Base-by-base conservation (phyloP, 2,888 invertebrate genomes). In the Eristalinus sepulchralis region DNA sequence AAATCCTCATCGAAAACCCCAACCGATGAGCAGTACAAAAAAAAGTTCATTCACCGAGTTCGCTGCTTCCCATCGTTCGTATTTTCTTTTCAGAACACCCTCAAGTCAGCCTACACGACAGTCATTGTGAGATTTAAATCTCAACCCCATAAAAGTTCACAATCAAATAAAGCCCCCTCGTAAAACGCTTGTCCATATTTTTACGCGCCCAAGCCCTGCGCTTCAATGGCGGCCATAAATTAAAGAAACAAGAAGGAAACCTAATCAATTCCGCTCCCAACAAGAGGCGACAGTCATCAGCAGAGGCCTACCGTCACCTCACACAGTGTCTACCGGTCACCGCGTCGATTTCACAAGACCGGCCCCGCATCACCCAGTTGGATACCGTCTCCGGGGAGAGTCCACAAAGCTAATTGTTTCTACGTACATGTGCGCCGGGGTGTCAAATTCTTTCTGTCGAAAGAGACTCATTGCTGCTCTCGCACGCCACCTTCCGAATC, bases 301-400 rank as follows among this genome's bases (percentile, higher is more conserved):
- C 5, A 27, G 31, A 59, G 20, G 6, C 24, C 39, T 20, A 17
- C 57, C 39, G 36, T 47, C n/a, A 33, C 11, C 36, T 17, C 68
- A 53, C 62, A 27, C 36, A 27, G 34, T 62, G 60, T 2, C 24
- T 17, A 10, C 20, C 73, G 22, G 39, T 4, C n/a, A n/a, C 27
- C 55, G 60, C 71, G 72, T 78, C 9, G 24, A 77, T 83, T 83
- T 83, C 78, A 83, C 78, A 78, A 83, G 17, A 57, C 72, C 60
- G 20, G 17, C 22, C 20, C 24, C n/a, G 13, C 24, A 39, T 70
- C 20, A 20, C 34, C n/a, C 13, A 34, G 57, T 76, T 75, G 39
- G 47, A 34, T 60, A 64, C 72, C 66, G 71, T 71, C 39, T 34
- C 68, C 34, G 34, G 73, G 27, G 60, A 39, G 27, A 53, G 39